Evolutionary conservation across 35 echinoderm and acorn worm genomes (phyloP), one percentile per base, ranked within the genome.

Genomic region (Amphiura filiformis): DNA sequence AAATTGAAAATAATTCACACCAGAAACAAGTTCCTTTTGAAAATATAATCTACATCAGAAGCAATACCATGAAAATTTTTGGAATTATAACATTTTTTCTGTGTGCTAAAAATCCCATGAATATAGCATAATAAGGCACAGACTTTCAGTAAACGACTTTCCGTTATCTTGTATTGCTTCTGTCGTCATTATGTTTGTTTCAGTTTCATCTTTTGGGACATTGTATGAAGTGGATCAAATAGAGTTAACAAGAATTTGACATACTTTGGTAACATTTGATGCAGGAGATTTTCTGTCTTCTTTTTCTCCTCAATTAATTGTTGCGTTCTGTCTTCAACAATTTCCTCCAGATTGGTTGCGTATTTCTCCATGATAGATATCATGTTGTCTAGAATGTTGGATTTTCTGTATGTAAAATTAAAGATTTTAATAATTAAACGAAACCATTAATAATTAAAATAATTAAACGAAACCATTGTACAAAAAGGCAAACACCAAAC

Each of bases 351-450:
- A 61, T 99, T 99, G 35, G 89, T 99, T 37, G 96, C 96, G 75
- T 99, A 99, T 52, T 99, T 99, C 64, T 99, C 96, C 96, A 99
- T 99, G 78, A 99, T 99, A 7, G 44, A 78, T 36, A 99, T 95
- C 96, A 99, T 99, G 57, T 99, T 99, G 57, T 99, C 96, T 75
- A 99, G 52, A 44, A 99, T 99, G 36, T 90, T 99, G 13, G 93
- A 89, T 81, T 99, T 99, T 90, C 96, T 99, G 82, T 22, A 82
- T 70, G 52, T 12, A 86, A 81, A 64, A 38, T 34, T 44, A n/a
- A 35, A 80, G 33, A 18, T 13, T n/a, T n/a, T n/a, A n/a, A n/a
- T 31, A 1, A 9, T 34, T 34, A 2, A 76, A 76, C 35, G 28
- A 7, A 76, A 34, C 70, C 22, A 22, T 1, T 76, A 76, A n/a